phyloP scores from a whole-genome alignment of 37 sponge, comb jelly and placozoan genomes.

The Diacarnus erythraeanus region DNA sequence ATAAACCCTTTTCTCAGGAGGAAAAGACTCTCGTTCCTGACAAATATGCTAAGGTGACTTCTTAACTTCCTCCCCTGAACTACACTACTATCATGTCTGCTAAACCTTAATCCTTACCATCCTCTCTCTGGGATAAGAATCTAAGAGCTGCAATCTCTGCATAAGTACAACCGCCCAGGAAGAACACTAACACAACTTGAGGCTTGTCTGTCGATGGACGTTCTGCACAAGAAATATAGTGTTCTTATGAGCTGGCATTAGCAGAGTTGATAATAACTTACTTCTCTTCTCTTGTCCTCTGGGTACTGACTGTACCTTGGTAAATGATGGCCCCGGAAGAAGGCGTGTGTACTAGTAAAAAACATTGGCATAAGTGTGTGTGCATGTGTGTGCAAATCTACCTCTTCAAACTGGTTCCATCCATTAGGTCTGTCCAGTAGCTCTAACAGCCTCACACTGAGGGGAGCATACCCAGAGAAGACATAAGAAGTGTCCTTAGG shows the following conservation, averaged over 20 bases:
- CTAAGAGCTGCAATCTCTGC: constrained; percentile 96
- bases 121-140: constrained; percentile 83
- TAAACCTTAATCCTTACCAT: constrained; percentile 42
- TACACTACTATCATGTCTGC: background rate
- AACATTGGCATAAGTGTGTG: background rate
- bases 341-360: constrained; percentile 11
- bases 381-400: constrained; percentile 16
- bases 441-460: constrained; percentile 87
- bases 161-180: constrained; percentile 94
- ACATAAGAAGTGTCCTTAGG: constrained; percentile 82
- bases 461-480: constrained; percentile 97
- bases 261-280: background rate
- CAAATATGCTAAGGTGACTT: too few species aligned
- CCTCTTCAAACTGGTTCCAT: constrained; percentile 67
- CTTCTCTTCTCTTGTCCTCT: constrained; percentile 45
- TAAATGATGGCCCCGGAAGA: constrained; percentile 29
- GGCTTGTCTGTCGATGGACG: constrained; percentile 53
- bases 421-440: constrained; percentile 64
- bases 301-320: background rate
- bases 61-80: background rate
- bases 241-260: background rate
- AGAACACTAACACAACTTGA: constrained; percentile 82
- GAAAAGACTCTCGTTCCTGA: too few species aligned
- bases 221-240: constrained; percentile 6
- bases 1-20: too few species aligned